These are phyloP conservation scores for Spisula subtruncata DNA, from an alignment of 2,888 invertebrate species.

Conservation along the genomic window DNA sequence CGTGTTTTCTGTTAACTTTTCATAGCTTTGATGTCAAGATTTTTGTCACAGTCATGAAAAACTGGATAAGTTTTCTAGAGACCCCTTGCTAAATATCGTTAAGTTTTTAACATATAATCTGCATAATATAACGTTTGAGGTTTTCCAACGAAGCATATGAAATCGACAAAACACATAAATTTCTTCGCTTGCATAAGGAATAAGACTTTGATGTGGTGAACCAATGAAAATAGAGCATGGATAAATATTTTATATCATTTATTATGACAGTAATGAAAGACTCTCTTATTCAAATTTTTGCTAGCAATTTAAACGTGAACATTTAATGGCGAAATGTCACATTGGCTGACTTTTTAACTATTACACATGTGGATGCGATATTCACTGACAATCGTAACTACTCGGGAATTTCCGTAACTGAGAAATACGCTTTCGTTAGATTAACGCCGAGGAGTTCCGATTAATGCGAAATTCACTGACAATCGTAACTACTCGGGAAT, in stretches of 20 bases:
- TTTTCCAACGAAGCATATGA: background rate
- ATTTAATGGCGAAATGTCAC: conserved; percentile 25
- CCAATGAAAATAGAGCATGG: conserved; percentile 14
- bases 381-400: too few relatives aligned
- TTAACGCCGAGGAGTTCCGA: too few relatives aligned
- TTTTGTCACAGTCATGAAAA: background rate
- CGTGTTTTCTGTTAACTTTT: background rate
- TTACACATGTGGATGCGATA: background rate
- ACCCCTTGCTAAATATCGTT: background rate
- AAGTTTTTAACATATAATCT: conserved; percentile 17
- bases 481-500: too few relatives aligned
- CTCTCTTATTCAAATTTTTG: conserved; percentile 37
- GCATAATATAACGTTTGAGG: conserved; percentile 17
- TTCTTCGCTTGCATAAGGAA: conserved; percentile 30
- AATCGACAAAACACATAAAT: conserved; percentile 34
- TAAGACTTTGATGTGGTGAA: conserved; percentile 44
- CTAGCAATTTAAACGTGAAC: conserved; percentile 45
- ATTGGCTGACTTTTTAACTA: conserved; percentile 11
- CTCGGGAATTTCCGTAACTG: too few relatives aligned
- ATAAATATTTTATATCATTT: conserved; percentile 49
- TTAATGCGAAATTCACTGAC: too few relatives aligned
- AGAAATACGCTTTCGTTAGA: too few relatives aligned
- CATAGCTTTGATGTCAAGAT: background rate
- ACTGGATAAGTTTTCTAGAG: background rate
- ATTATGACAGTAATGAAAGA: conserved; percentile 47